phyloP scores from a whole-genome alignment of 2,797 vertebrate species.

The Knipowitschia caucasica region DNA sequence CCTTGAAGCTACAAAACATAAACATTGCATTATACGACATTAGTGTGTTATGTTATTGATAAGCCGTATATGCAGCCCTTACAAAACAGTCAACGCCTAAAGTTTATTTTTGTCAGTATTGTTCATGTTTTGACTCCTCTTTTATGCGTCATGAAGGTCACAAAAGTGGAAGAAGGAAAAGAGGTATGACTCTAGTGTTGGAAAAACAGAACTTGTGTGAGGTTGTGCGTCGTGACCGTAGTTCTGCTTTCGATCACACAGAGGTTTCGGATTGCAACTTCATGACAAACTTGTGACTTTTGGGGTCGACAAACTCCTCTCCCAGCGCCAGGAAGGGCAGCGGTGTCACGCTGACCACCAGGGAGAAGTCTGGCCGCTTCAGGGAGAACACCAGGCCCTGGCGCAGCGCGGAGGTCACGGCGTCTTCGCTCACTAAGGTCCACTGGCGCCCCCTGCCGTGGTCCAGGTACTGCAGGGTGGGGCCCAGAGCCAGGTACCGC shows the following conservation, averaged over 20 bases:
- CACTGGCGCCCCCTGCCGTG: slow-evolving; percentile 84
- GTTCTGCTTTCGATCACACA: slow-evolving; percentile 53
- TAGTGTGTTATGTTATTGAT: not conserved
- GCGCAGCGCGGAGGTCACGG: slow-evolving; percentile 81
- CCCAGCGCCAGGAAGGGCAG: slow-evolving; percentile 85
- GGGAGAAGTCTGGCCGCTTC: slow-evolving; percentile 84
- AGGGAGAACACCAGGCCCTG: slow-evolving; percentile 84
- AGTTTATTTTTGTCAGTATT: not conserved
- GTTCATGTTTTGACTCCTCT: not conserved
- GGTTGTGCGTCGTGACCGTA: not conserved
- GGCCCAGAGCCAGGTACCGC: slow-evolving; percentile 82
- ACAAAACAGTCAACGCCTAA: not conserved
- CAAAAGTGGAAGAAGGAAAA: not conserved
- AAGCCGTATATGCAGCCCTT: not conserved
- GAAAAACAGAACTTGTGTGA: slow-evolving; percentile 6
- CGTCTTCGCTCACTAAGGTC: slow-evolving; percentile 89
- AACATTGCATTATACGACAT: not conserved
- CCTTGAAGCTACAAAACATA: not conserved
- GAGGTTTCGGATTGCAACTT: slow-evolving; percentile 92
- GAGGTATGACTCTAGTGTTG: not conserved
- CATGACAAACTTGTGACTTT: slow-evolving; percentile 93
- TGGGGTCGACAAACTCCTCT: slow-evolving; percentile 89
- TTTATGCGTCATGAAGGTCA: not conserved
- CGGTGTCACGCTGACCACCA: slow-evolving; percentile 83
- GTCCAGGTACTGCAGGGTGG: slow-evolving; percentile 89